These are phyloP conservation scores for Buceros bicornis DNA, from an alignment of 2,797 vertebrate genomes.

Conservation along the genomic window DNA sequence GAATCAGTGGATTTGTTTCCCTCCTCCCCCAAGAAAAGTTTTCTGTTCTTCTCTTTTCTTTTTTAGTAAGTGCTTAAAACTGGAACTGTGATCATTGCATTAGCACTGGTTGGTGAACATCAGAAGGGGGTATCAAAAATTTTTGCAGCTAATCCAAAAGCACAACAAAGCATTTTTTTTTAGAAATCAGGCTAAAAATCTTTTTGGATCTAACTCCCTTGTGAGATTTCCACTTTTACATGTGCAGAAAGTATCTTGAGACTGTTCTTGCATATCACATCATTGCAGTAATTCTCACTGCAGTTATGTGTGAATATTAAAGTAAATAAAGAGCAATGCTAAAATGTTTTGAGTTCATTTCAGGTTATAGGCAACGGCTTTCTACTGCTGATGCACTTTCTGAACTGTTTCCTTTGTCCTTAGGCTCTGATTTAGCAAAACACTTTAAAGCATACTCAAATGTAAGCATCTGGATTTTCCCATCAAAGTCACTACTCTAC, in stretches of 20 bases:
- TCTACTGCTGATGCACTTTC: constrained; percentile 12
- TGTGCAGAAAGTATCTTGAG: constrained; percentile 61
- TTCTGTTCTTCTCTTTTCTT: neutral
- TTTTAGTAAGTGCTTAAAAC: neutral
- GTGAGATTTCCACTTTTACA: constrained; percentile 45
- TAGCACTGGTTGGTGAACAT: constrained; percentile 33
- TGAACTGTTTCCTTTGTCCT: constrained; percentile 35
- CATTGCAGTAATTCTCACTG: constrained; percentile 56
- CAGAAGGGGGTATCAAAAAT: constrained; percentile 31
- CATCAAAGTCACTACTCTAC: constrained; percentile 1
- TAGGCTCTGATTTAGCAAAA: constrained; percentile 42
- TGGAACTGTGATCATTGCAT: constrained; percentile 23
- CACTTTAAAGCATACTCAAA: neutral
- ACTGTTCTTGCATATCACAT: constrained; percentile 47
- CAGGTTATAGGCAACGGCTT: constrained; percentile 34
- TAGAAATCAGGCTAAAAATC: constrained; percentile 60
- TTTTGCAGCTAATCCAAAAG: constrained; percentile 51
- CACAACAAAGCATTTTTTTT: constrained; percentile 34
- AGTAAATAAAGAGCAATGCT: constrained; percentile 41
- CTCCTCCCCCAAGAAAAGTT: neutral
- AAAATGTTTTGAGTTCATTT: constrained; percentile 56
- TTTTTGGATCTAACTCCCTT: constrained; percentile 67
- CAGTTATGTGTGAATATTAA: constrained; percentile 50
- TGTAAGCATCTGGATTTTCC: constrained; percentile 47
- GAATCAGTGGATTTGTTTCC: neutral